Evolutionary conservation across 2,888 invertebrate genomes (phyloP), one percentile per base, ranked within the genome.

Genomic region (Parasteatoda lunata): DNA sequence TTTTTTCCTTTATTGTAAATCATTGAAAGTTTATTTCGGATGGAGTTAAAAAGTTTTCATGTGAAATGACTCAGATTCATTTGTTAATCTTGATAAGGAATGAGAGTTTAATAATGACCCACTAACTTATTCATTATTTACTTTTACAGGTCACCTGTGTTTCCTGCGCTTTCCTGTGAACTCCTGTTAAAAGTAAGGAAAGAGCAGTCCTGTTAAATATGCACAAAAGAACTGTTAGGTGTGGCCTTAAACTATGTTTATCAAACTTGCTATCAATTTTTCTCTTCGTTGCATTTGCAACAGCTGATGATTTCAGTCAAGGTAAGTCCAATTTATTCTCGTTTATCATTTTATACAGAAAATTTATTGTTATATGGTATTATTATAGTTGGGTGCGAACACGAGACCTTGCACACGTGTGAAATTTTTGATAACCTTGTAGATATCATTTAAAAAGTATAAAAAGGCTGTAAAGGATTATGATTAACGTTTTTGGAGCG

Each of bases 271-370:
- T 86, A 86, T 86, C 85, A 48, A 65, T 86, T 86, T 86, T 86
- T 86, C 85, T 86, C 71, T 76, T 86, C 54, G 66, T 70, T 80
- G 80, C 52, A 64, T 86, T 81, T 80, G 85, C 77, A 86, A 76
- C 80, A 86, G 85, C 85, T 77, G 85, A 86, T 77, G 85, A 86
- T 86, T 86, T 86, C 77, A 86, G 85, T 86, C 85, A 86, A 86
- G 85, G 85, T 86, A 49, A 86, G 85, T 85, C 59, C 49, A 68
- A 68, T 68, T 73, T 77, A 66, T 68, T 71, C 77, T 77, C 52
- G 72, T 86, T 86, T 86, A 86, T 80, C 80, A 77, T 86, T 70
- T 66, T 77, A 71, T 71, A 48, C 71, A 65, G 45, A 79, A 77
- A 65, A 77, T 49, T 76, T 72, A 86, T 86, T 86, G 85, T 86